Evolutionary conservation across 2,888 invertebrate species (phyloP).

Genomic region (Agelastica alni): DNA sequence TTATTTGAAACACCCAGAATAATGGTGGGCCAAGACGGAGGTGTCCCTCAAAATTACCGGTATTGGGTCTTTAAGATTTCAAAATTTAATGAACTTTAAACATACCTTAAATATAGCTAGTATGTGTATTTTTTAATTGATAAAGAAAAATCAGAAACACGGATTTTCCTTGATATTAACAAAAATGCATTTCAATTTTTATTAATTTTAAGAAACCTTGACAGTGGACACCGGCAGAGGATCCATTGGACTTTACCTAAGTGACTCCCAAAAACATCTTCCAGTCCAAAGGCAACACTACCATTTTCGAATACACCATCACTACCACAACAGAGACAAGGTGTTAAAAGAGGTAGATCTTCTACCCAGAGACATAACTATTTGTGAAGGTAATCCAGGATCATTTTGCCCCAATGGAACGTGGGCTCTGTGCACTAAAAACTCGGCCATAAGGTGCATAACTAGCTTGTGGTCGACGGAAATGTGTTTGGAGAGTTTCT

Average conservation of each 20-base stretch:
- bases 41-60: too few species aligned
- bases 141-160: too few species aligned
- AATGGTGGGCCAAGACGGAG: too few species aligned
- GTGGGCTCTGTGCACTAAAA: slow-evolving; percentile 14
- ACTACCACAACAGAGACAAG: slow-evolving; percentile 8
- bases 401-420: slow-evolving; percentile 13
- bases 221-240: slow-evolving; percentile 9
- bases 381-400: slow-evolving; percentile 4
- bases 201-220: neutral
- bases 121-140: too few species aligned
- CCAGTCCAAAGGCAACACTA: slow-evolving; percentile 10
- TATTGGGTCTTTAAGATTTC: too few species aligned
- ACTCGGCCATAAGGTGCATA: slow-evolving; percentile 13
- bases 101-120: too few species aligned
- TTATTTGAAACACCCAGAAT: too few species aligned
- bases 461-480: slow-evolving; percentile 12
- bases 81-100: too few species aligned
- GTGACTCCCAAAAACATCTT: neutral
- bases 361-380: slow-evolving; percentile 12
- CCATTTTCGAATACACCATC: slow-evolving; percentile 10
- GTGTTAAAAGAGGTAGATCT: slow-evolving; percentile 3
- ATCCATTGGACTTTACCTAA: slow-evolving; percentile 6
- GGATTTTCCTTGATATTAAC: too few species aligned
- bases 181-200: too few species aligned
- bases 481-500: slow-evolving; percentile 1